A percentile compares a stretch with the other conserved stretches of the same genome.
Conservation (phyloP, 2,797 vertebrate genomes). For the Phoxinus dragarum region DNA sequence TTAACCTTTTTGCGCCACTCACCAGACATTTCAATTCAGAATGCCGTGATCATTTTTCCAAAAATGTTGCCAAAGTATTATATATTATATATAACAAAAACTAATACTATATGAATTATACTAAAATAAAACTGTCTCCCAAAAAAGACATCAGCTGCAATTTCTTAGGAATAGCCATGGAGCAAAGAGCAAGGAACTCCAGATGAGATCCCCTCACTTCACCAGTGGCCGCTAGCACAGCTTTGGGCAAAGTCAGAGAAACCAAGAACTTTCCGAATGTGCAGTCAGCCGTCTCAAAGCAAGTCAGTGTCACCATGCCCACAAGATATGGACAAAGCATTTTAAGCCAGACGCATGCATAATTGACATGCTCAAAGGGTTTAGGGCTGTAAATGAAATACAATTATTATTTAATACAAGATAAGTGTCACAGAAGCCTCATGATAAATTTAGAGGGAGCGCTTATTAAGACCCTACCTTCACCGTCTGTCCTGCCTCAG, state of each 20-base stretch:
- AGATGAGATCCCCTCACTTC: background rate
- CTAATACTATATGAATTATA: background rate
- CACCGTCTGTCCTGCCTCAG: constrained; percentile 92
- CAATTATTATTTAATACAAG: constrained; percentile 79
- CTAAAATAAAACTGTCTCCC: background rate
- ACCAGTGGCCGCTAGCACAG: background rate
- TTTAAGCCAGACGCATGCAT: constrained; percentile 69
- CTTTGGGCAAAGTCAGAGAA: constrained; percentile 31
- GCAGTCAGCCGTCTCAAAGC: constrained; percentile 40
- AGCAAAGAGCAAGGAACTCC: background rate
- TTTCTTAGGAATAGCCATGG: background rate
- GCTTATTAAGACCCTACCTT: constrained; percentile 89
- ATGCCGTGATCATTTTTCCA: background rate
- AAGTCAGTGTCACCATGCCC: constrained; percentile 45
- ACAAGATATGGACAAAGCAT: constrained; percentile 65
- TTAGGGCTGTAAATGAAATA: constrained; percentile 73
- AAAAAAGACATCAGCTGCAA: background rate
- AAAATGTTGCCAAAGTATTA: background rate
- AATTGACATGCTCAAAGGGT: constrained; percentile 72
- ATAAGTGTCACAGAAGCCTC: constrained; percentile 74
- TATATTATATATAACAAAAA: background rate
- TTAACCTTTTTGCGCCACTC: background rate
- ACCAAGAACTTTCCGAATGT: background rate
- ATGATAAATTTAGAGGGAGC: constrained; percentile 76
- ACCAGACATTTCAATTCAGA: background rate